Evolutionary conservation across 2,888 invertebrate genomes (phyloP).

Genomic region (Synanthedon myopaeformis): DNA sequence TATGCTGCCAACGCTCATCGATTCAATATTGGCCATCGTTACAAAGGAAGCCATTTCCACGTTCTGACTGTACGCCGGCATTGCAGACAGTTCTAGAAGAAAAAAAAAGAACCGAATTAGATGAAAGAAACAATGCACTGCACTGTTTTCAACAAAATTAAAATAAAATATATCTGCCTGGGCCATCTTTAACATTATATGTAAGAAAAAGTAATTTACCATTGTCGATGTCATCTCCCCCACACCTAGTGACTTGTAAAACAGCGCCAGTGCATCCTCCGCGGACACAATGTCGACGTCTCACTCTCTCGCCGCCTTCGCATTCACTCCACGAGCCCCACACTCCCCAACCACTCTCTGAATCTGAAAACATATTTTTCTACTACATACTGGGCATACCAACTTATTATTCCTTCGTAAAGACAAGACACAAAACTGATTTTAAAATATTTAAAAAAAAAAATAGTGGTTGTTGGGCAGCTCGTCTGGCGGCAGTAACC

Average conservation of each 20-base stretch:
- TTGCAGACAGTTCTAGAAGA: slow-evolving; percentile 49
- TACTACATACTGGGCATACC: background rate
- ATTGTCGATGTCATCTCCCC: slow-evolving; percentile 38
- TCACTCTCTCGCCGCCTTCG: slow-evolving; percentile 74
- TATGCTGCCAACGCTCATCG: slow-evolving; percentile 41
- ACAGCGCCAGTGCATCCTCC: slow-evolving; percentile 78
- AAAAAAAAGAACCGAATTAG: slow-evolving; percentile 1
- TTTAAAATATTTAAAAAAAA: background rate
- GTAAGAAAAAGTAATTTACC: slow-evolving; percentile 18
- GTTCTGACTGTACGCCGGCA: slow-evolving; percentile 57
- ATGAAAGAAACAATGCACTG: background rate
- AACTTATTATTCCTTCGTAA: too few species aligned
- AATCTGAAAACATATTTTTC: slow-evolving; percentile 19
- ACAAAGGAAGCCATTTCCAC: slow-evolving; percentile 62
- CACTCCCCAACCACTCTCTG: slow-evolving; percentile 70
- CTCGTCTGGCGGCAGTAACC: too few species aligned
- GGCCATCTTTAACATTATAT: too few species aligned
- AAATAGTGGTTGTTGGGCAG: too few species aligned
- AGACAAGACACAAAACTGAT: background rate
- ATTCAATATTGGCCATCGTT: slow-evolving; percentile 27
- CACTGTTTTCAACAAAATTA: too few species aligned
- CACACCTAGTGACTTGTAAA: slow-evolving; percentile 76
- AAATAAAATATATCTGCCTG: too few species aligned
- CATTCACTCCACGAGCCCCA: slow-evolving; percentile 85
- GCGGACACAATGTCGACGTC: slow-evolving; percentile 75